Conservation (phyloP, 2,113 vertebrate species). For the Cryptotis parvus region DNA sequence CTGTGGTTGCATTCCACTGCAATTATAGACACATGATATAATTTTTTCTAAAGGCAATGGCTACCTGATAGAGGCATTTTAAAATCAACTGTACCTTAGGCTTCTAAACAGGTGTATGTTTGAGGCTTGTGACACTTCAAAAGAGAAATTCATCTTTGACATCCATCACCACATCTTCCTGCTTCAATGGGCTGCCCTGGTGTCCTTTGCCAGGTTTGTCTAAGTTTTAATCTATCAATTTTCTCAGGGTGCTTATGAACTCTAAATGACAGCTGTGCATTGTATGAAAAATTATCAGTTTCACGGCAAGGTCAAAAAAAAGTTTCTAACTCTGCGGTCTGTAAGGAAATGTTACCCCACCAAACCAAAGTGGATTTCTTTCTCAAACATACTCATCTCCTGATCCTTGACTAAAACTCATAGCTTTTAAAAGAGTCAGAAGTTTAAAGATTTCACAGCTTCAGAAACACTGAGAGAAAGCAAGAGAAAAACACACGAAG, state of each 20-base stretch:
- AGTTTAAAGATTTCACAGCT: slow-evolving; percentile 34
- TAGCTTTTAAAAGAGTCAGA: not conserved
- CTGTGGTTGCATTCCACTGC: slow-evolving; percentile 5
- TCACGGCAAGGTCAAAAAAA: not conserved
- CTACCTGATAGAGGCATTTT: slow-evolving; percentile 40
- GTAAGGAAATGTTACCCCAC: not conserved
- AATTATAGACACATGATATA: slow-evolving; percentile 47
- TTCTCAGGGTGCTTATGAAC: not conserved
- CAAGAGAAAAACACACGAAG: not conserved
- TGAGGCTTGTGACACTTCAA: not conserved
- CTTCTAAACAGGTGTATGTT: not conserved
- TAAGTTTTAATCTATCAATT: not conserved
- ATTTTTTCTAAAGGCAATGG: slow-evolving; percentile 40
- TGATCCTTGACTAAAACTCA: not conserved
- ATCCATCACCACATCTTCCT: not conserved
- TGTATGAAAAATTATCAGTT: not conserved
- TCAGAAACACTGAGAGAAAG: not conserved
- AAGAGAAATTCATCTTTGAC: not conserved
- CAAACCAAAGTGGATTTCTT: not conserved
- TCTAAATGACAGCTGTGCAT: not conserved
- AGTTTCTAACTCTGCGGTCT: not conserved
- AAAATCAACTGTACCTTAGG: slow-evolving; percentile 10
- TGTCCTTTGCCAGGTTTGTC: not conserved
- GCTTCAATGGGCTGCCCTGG: not conserved
- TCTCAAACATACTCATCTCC: not conserved